Percentiles rank a stretch among this genome's conserved stretches.
Conservation (phyloP, 2,113 vertebrate genomes). For the Rattus rattus region DNA sequence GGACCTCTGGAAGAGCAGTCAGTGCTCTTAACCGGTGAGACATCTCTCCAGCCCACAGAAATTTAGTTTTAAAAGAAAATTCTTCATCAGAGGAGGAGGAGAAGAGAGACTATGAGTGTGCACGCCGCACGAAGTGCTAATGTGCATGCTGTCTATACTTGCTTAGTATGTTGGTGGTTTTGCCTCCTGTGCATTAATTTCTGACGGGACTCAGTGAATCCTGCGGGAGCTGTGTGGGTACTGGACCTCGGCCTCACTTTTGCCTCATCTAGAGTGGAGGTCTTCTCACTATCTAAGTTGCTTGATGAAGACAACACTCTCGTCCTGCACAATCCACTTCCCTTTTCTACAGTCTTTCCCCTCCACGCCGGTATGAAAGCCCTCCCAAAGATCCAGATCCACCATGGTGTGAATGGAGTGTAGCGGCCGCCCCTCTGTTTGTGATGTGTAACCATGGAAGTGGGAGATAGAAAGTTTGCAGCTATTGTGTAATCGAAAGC, state of each 20-base stretch:
- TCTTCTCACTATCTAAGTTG: not conserved
- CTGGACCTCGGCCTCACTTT: not conserved
- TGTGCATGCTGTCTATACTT: not conserved
- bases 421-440: conserved; percentile 72
- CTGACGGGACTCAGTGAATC: not conserved
- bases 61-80: not conserved
- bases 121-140: not conserved
- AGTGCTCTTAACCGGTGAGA: no score
- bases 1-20: no score
- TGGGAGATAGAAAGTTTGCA: conserved; percentile 82
- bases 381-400: not conserved
- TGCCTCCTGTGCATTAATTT: not conserved
- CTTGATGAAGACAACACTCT: not conserved
- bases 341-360: not conserved
- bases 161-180: not conserved
- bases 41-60: no score
- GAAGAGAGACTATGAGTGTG: not conserved
- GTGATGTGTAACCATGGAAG: conserved; percentile 75
- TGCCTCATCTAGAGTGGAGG: not conserved
- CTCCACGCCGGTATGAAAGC: not conserved
- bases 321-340: not conserved
- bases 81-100: not conserved
- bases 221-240: no score
- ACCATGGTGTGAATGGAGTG: conserved; percentile 67
- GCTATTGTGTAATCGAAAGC: conserved; percentile 81